Conservation (phyloP, 1,140 invertebrate genomes). For the Berghia stephanieae region DNA sequence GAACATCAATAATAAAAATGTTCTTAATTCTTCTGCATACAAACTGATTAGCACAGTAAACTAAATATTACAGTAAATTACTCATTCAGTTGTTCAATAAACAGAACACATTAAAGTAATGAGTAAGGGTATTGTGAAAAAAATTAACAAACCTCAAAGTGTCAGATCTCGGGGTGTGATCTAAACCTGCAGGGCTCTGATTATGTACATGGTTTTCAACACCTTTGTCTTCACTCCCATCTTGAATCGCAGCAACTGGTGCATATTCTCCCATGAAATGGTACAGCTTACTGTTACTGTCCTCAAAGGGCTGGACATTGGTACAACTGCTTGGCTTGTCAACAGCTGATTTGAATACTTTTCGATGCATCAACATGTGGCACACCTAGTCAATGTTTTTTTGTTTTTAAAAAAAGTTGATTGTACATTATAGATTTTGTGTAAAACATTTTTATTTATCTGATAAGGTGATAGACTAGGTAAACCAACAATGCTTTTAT, state of each 20-base stretch:
- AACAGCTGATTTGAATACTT: conserved; percentile 55
- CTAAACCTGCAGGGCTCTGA: conserved; percentile 11
- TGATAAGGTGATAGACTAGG: too few relatives aligned
- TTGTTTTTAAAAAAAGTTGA: too few relatives aligned
- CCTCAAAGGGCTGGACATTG: conserved; percentile 56
- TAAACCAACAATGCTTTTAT: too few relatives aligned
- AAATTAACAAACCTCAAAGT: background rate
- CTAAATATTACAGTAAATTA: too few relatives aligned
- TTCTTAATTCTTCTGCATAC: too few relatives aligned
- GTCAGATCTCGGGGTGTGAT: background rate
- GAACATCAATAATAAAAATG: too few relatives aligned
- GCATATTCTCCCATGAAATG: conserved; percentile 45
- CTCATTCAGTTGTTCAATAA: too few relatives aligned
- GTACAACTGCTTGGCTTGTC: conserved; percentile 22
- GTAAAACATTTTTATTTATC: too few relatives aligned
- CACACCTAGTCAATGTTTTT: conserved; percentile 62
- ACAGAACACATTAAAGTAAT: background rate
- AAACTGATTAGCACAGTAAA: too few relatives aligned
- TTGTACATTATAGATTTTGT: too few relatives aligned
- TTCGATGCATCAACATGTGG: conserved; percentile 61
- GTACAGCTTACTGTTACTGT: conserved; percentile 60
- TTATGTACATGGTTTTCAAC: conserved; percentile 23
- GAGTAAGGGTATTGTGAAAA: background rate
- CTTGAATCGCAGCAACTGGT: conserved; percentile 17
- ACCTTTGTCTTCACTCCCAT: conserved; percentile 19